phyloP scores from a whole-genome alignment of 1,140 invertebrate genomes.

The Cataglyphis hispanica region DNA sequence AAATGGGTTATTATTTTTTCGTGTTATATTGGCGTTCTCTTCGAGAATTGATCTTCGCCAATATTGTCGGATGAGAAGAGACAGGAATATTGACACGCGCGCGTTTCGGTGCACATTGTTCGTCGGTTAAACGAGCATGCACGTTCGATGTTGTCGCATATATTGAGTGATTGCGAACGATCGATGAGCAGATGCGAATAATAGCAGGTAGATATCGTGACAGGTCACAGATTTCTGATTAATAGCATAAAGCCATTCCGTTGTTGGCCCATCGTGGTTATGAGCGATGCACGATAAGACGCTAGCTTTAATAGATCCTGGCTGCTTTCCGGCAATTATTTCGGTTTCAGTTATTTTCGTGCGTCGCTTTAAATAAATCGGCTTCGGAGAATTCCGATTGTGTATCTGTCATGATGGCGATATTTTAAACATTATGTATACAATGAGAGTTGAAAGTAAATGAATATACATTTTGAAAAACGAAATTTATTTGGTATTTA shows the following conservation, averaged over 20 bases:
- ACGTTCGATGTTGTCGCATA: not conserved
- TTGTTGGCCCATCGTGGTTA: constrained; percentile 3
- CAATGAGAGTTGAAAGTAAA: too few species aligned
- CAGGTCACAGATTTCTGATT: constrained; percentile 68
- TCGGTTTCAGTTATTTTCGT: constrained; percentile 21
- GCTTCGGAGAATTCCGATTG: not conserved
- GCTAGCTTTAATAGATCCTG: constrained; percentile 45
- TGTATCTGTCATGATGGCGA: not conserved
- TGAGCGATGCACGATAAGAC: constrained; percentile 54
- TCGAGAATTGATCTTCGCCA: not conserved
- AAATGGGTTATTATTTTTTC: not conserved
- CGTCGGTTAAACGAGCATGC: constrained; percentile 3
- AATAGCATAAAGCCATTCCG: constrained; percentile 55
- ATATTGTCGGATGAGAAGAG: not conserved
- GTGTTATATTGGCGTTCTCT: not conserved
- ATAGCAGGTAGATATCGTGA: constrained; percentile 61
- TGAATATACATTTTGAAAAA: too few species aligned
- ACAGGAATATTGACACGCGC: not conserved
- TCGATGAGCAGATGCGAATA: constrained; percentile 45
- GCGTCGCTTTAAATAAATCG: constrained; percentile 6
- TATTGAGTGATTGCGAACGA: constrained; percentile 23
- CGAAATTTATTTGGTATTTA: too few species aligned
- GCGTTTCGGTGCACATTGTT: not conserved
- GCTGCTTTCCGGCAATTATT: constrained; percentile 28
- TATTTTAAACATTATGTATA: not conserved